phyloP scores from a whole-genome alignment of 2,888 invertebrate genomes.

The Ormia ochracea region DNA sequence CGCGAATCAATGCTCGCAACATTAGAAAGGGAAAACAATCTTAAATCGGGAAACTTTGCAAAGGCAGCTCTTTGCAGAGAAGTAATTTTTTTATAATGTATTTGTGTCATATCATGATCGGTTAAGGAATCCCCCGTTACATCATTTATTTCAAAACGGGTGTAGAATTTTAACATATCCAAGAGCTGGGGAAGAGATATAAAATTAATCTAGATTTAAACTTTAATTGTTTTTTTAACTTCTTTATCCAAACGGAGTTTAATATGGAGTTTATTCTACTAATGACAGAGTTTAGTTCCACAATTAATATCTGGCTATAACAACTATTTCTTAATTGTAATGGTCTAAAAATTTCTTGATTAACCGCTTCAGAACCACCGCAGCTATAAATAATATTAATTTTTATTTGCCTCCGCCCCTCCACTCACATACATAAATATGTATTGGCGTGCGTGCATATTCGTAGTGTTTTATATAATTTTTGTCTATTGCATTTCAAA shows the following conservation, averaged over 20 bases:
- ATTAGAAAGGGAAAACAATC: slow-evolving; percentile 92
- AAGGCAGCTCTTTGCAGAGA: slow-evolving; percentile 96
- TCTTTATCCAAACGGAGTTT: too few relatives aligned
- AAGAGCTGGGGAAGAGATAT: slow-evolving; percentile 82
- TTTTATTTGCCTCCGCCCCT: too few relatives aligned
- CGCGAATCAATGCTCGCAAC: slow-evolving; percentile 97
- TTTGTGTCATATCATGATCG: slow-evolving; percentile 94
- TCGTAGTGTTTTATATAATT: background rate
- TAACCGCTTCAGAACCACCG: too few relatives aligned
- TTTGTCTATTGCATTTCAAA: background rate
- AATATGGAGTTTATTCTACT: too few relatives aligned
- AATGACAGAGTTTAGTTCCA: too few relatives aligned
- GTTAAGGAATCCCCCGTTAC: slow-evolving; percentile 95
- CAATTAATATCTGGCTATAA: too few relatives aligned
- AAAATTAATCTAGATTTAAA: background rate
- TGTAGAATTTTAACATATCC: slow-evolving; percentile 97
- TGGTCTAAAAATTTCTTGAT: too few relatives aligned
- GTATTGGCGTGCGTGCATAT: background rate
- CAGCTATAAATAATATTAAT: too few relatives aligned
- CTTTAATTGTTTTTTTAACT: too few relatives aligned
- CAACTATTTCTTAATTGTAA: too few relatives aligned
- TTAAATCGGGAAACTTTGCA: slow-evolving; percentile 90
- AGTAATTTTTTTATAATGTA: slow-evolving; percentile 95
- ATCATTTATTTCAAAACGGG: slow-evolving; percentile 98
- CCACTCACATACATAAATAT: background rate